Base-by-base conservation (phyloP, 1,140 invertebrate genomes). In the Leptoteleia sp. region DNA sequence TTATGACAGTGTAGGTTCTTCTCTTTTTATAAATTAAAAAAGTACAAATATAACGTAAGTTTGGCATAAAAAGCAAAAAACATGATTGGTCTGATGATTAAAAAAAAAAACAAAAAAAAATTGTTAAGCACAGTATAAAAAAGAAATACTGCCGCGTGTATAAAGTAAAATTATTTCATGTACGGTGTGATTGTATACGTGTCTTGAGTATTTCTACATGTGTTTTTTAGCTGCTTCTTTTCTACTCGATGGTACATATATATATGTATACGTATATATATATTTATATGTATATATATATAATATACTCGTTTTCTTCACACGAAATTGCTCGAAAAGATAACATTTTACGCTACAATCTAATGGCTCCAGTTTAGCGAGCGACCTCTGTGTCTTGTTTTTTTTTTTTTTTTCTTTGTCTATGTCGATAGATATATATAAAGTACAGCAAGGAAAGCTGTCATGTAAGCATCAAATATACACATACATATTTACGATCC, bases 401-500 rank as follows among this genome's bases (percentile, higher is more conserved):
- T n/a, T n/a, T n/a, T n/a, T n/a, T n/a, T n/a, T n/a, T n/a, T n/a
- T n/a, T 37, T n/a, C n/a, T n/a, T n/a, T n/a, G n/a, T n/a, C n/a
- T n/a, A n/a, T n/a, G n/a, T 72, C 40, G 47, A 11, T 64, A 47
- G 42, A 72, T 64, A 64, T 3, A 3, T 73, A 64, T 64, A 55
- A 64, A 73, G 45, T 55, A 50, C 72, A 62, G 54, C 62, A 22
- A 35, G 1, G 50, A 19, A 47, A 70, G 52, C 71, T 67, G 52
- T 59, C 3, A 2, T 7, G 11, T 57, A 75, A 67, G 54, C 54
- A 19, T 76, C 62, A 76, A 76, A 76, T 61, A 76, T 76, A 67
- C 54, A 71, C 59, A 62, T 77, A 77, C 57, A 65, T 59, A 70
- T 77, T 71, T 52, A 62, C 33, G 48, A 57, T 31, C 15, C 45